Evolutionary conservation across 2,888 invertebrate species (phyloP).

Genomic region (Pegoplata infirma): DNA sequence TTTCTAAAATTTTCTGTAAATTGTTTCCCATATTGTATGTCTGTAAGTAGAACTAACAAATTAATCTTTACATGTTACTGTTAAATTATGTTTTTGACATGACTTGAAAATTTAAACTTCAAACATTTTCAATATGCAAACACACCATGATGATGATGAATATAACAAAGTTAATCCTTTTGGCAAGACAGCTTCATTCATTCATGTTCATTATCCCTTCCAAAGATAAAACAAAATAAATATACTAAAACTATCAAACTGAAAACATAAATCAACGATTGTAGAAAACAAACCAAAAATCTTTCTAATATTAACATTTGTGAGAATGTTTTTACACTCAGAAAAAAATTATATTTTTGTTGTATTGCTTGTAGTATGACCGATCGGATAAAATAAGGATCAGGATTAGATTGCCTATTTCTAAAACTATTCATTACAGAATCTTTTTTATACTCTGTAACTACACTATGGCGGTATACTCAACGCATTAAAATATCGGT

Average conservation of each 20-base stretch:
- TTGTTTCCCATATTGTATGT: slow-evolving; percentile 4
- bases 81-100: slow-evolving; percentile 50
- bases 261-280: slow-evolving; percentile 33
- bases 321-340: slow-evolving; percentile 1
- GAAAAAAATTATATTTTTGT: too few relatives aligned
- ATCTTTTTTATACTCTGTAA: too few relatives aligned
- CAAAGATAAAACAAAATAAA: slow-evolving; percentile 13
- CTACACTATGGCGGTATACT: too few relatives aligned
- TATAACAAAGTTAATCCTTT: slow-evolving; percentile 45
- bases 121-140: slow-evolving; percentile 27
- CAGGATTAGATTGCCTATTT: too few relatives aligned
- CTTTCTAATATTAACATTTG: slow-evolving; percentile 12
- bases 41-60: slow-evolving; percentile 37
- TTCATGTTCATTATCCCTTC: slow-evolving; percentile 36
- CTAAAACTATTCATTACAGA: too few relatives aligned
- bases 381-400: too few relatives aligned
- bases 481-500: too few relatives aligned
- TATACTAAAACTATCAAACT: slow-evolving; percentile 21
- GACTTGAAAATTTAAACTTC: slow-evolving; percentile 54
- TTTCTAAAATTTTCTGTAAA: slow-evolving; percentile 15
- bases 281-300: slow-evolving; percentile 1
- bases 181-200: slow-evolving; percentile 49
- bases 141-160: slow-evolving; percentile 11
- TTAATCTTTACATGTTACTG: slow-evolving; percentile 44
- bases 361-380: too few relatives aligned